Conservation (phyloP, 2,888 invertebrate species). For the Ypsolopha sequella region DNA sequence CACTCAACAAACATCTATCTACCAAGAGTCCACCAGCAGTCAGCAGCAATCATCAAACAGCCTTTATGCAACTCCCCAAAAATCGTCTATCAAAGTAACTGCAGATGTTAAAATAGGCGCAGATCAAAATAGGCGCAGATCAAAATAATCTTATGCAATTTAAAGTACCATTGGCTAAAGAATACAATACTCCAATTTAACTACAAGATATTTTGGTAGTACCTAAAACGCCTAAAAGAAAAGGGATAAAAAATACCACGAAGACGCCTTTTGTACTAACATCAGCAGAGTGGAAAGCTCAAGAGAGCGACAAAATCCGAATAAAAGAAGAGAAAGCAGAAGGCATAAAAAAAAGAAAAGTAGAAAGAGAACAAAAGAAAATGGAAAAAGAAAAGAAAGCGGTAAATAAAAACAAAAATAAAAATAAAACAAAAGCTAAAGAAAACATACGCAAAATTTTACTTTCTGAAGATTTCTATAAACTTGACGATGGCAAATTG, state of each 20-base stretch:
- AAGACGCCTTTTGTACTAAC: background rate
- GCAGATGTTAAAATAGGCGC: too few relatives aligned
- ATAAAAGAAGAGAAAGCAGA: background rate
- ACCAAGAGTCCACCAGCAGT: slow-evolving; percentile 1
- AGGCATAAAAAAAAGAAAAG: background rate
- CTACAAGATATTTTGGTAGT: background rate
- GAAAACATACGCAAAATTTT: background rate
- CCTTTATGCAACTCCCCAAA: too few relatives aligned
- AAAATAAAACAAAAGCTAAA: background rate
- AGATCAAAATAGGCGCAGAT: too few relatives aligned
- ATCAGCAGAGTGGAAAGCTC: background rate
- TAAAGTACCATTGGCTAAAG: too few relatives aligned
- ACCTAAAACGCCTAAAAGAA: too few relatives aligned
- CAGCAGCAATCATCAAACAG: too few relatives aligned
- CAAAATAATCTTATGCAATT: too few relatives aligned
- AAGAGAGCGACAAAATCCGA: background rate
- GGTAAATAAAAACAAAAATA: background rate
- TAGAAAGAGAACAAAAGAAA: background rate
- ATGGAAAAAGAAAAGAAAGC: background rate
- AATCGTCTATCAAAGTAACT: too few relatives aligned
- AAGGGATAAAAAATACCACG: background rate
- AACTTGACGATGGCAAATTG: slow-evolving; percentile 2
- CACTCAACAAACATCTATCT: slow-evolving; percentile 1
- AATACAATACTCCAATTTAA: background rate
- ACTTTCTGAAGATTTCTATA: background rate